Conservation (phyloP, 2,888 invertebrate genomes). For the Amiota mariae region DNA sequence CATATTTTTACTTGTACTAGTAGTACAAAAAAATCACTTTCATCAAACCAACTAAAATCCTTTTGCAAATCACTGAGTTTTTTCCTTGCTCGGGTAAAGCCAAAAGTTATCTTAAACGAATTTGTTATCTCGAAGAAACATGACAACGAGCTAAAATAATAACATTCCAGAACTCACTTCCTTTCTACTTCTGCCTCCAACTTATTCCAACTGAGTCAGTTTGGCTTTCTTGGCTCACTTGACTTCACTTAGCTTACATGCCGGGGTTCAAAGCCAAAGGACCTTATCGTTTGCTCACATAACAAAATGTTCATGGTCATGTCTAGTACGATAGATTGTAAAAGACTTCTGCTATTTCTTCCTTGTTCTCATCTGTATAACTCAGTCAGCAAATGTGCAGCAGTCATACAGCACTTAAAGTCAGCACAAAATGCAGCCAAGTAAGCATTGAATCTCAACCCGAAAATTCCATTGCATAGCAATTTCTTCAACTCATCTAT, state of each 20-base stretch:
- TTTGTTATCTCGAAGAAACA: constrained; percentile 38
- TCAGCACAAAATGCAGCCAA: constrained; percentile 20
- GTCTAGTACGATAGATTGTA: neutral
- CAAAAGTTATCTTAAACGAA: constrained; percentile 38
- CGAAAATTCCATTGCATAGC: constrained; percentile 12
- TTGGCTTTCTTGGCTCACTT: neutral
- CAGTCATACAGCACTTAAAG: constrained; percentile 21
- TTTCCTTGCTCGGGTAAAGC: neutral
- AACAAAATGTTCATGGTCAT: neutral
- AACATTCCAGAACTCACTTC: constrained; percentile 30
- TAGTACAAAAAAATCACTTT: neutral
- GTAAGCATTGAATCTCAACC: neutral
- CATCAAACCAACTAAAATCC: neutral
- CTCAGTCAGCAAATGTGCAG: constrained; percentile 11
- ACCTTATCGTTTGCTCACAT: neutral
- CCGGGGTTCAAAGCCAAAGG: neutral
- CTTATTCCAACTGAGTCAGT: too few relatives aligned
- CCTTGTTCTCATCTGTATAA: too few relatives aligned
- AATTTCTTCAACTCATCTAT: neutral
- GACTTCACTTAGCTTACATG: neutral
- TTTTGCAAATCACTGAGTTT: neutral
- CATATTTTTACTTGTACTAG: neutral
- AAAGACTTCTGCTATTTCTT: neutral
- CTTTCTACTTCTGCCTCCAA: too few relatives aligned
- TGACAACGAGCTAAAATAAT: constrained; percentile 38